phyloP scores from a whole-genome alignment of 2,113 vertebrate genomes.

The Peromyscus polionotus region DNA sequence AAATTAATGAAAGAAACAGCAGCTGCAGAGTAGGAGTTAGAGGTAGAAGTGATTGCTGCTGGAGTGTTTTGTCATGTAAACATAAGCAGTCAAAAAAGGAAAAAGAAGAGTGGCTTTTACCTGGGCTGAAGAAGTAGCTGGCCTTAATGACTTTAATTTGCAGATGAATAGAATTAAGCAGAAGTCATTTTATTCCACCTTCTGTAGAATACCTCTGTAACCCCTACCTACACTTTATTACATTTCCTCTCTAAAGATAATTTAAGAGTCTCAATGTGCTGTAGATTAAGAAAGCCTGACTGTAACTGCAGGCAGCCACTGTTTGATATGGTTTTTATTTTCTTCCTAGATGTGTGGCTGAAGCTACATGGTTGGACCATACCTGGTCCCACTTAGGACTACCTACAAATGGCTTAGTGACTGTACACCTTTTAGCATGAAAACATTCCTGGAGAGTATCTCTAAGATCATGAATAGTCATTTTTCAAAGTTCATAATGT shows the following conservation, averaged over 20 bases:
- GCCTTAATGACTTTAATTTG: not conserved
- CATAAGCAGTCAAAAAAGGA: not conserved
- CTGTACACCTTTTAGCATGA: not conserved
- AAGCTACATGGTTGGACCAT: fast-evolving
- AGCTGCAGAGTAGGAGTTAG: not conserved
- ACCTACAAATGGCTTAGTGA: not conserved
- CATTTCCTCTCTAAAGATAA: not conserved
- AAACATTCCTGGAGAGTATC: not conserved
- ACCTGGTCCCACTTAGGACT: fast-evolving
- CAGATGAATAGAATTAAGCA: not conserved
- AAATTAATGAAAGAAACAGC: conserved; percentile 1
- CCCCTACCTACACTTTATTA: not conserved
- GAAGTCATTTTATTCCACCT: not conserved
- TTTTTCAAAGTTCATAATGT: not conserved
- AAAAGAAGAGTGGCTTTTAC: not conserved
- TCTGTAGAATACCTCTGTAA: conserved; percentile 8
- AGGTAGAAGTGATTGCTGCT: not conserved
- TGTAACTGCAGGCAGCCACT: not conserved
- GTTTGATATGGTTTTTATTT: fast-evolving
- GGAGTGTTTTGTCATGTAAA: not conserved
- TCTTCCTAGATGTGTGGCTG: not conserved
- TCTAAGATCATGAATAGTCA: not conserved
- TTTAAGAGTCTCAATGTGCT: not conserved
- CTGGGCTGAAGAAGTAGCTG: not conserved
- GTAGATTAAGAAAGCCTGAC: not conserved